These are phyloP conservation scores for Rhinoderma darwinii DNA, from an alignment of 2,113 vertebrate species.

Conservation along the genomic window DNA sequence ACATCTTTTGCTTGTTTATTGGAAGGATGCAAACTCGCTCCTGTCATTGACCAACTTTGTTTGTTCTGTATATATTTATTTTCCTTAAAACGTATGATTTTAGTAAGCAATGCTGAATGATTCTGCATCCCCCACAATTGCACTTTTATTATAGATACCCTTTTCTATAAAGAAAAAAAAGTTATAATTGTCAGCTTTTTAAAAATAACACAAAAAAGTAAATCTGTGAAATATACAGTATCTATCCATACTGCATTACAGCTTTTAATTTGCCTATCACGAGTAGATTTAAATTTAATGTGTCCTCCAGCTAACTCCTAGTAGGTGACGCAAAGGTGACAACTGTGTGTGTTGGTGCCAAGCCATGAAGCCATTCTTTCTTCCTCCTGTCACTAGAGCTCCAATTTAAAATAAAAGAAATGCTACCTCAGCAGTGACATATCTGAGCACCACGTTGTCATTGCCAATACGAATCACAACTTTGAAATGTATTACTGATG, in stretches of 20 bases:
- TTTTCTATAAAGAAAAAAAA: background rate
- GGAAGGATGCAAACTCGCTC: no score
- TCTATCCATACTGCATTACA: background rate
- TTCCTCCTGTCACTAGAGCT: slow-evolving; percentile 47
- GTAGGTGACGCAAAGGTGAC: slow-evolving; percentile 42
- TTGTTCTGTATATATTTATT: background rate
- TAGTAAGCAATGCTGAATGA: no score
- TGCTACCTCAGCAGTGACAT: slow-evolving; percentile 46
- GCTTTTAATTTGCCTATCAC: slow-evolving; percentile 4
- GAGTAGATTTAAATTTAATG: slow-evolving; percentile 42
- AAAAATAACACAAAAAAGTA: background rate
- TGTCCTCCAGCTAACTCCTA: slow-evolving; percentile 16
- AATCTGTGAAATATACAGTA: background rate
- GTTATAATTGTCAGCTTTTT: background rate
- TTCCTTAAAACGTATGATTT: no score
- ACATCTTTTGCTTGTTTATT: no score
- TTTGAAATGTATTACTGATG: slow-evolving; percentile 42
- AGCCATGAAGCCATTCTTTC: slow-evolving; percentile 50
- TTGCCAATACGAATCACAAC: slow-evolving; percentile 45
- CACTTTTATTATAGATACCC: background rate
- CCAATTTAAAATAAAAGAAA: slow-evolving; percentile 34
- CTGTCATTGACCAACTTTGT: no score
- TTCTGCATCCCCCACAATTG: background rate
- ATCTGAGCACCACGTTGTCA: slow-evolving; percentile 35
- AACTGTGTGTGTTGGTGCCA: slow-evolving; percentile 49